Conservation (phyloP, 1,140 invertebrate genomes). For the Bombus vancouverensis region DNA sequence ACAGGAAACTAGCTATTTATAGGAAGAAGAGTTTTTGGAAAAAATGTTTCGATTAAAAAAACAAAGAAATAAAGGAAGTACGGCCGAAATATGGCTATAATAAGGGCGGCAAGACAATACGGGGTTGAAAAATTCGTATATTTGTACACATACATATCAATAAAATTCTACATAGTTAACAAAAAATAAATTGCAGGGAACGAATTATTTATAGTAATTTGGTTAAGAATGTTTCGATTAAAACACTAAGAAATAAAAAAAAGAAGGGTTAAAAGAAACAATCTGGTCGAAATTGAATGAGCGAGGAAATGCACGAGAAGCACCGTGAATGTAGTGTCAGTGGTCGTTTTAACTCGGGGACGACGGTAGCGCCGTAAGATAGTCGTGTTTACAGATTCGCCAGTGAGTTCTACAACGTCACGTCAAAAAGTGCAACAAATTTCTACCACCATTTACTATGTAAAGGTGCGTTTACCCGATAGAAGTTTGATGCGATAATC, state of each 20-base stretch:
- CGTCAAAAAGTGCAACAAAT: slow-evolving; percentile 80
- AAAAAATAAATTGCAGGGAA: no score
- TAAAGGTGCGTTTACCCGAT: slow-evolving; percentile 77
- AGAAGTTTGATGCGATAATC: not conserved
- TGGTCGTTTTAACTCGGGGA: slow-evolving; percentile 52
- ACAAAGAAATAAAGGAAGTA: not conserved
- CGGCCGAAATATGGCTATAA: not conserved
- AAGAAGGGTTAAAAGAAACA: not conserved
- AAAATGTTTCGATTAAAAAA: not conserved
- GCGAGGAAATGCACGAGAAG: slow-evolving; percentile 6
- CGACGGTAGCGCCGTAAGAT: slow-evolving; percentile 72
- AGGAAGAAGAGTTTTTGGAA: not conserved
- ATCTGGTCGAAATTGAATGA: slow-evolving; percentile 16
- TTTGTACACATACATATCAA: not conserved
- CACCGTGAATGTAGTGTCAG: slow-evolving; percentile 41
- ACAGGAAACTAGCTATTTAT: not conserved
- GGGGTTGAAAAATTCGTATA: slow-evolving; percentile 5
- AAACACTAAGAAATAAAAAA: not conserved
- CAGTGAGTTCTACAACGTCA: slow-evolving; percentile 80
- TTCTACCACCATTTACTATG: slow-evolving; percentile 80
- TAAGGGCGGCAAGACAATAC: not conserved
- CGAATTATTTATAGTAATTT: not conserved
- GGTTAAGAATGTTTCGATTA: not conserved
- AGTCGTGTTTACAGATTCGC: slow-evolving; percentile 80
- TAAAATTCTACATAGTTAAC: not conserved